Evolutionary conservation across 2,888 invertebrate species (phyloP).

Genomic region (Mesorhabditis spiculigera): DNA sequence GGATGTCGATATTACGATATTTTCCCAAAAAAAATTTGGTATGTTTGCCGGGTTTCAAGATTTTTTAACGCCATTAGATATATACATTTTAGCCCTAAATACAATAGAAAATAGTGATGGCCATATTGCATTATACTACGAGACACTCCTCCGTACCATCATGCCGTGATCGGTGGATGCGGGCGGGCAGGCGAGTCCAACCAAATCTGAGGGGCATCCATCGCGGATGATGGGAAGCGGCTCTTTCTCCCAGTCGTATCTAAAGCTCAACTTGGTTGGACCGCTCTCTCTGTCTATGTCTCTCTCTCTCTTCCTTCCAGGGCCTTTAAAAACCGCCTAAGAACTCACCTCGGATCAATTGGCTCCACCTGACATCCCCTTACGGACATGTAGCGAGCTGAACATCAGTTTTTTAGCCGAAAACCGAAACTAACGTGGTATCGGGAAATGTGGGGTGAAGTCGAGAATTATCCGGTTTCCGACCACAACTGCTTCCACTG

Average conservation of each 20-base stretch:
- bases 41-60: no score
- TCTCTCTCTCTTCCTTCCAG: no score
- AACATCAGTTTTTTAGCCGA: no score
- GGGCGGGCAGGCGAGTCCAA: conserved; percentile 57
- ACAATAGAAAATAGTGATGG: no score
- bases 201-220: conserved; percentile 53
- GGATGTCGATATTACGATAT: no score
- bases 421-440: conserved; percentile 44
- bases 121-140: no score
- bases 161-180: conserved; percentile 53
- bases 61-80: no score
- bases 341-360: conserved; percentile 28
- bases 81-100: no score
- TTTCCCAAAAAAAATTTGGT: neutral
- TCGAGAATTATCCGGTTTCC: conserved; percentile 54
- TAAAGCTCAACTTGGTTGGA: conserved; percentile 13
- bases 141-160: conserved; percentile 19
- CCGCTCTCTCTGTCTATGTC: no score
- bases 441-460: conserved; percentile 55
- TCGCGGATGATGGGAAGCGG: conserved; percentile 54
- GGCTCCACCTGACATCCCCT: conserved; percentile 49
- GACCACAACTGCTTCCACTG: conserved; percentile 57
- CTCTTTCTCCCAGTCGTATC: conserved; percentile 58
- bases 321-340: neutral
- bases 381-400: conserved; percentile 52